A percentile compares a stretch with the other conserved stretches of the same genome.
Evolutionary conservation across 2,888 invertebrate genomes (phyloP).

Genomic region (Nephrotoma guestfalica): DNA sequence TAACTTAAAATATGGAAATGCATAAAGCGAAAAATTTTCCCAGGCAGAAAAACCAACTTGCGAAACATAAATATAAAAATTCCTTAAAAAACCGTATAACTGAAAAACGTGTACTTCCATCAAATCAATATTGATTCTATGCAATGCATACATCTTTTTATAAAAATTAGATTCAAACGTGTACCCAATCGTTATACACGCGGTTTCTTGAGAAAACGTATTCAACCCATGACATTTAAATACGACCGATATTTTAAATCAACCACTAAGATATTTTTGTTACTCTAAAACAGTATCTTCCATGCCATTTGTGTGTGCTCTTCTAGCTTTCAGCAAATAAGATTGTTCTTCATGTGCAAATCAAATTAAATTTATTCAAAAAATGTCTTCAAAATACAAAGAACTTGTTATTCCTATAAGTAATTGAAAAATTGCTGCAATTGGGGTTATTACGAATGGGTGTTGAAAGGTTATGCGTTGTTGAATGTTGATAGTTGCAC

Average conservation of each 20-base stretch:
- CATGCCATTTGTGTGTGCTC: background rate
- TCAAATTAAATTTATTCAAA: background rate
- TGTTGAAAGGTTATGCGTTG: background rate
- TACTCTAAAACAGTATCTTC: background rate
- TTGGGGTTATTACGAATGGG: background rate
- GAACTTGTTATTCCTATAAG: background rate
- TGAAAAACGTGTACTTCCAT: background rate
- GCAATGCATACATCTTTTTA: background rate
- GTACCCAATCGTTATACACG: background rate
- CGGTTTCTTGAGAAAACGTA: background rate
- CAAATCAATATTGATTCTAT: background rate
- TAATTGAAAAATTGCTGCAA: background rate
- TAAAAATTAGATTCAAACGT: background rate
- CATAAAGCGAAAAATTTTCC: background rate
- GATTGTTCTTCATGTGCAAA: background rate
- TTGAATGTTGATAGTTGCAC: too few relatives aligned
- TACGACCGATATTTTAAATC: background rate
- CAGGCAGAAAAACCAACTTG: background rate
- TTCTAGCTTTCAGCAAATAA: background rate
- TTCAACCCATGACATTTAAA: background rate
- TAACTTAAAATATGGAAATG: background rate
- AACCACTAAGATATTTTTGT: background rate
- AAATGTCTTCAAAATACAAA: background rate
- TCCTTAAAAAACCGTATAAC: background rate
- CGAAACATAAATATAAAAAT: background rate